Evolutionary conservation across 92 coral and sea anemone species (phyloP), one percentile per base, ranked within the genome.

Genomic region (Metridium senile): DNA sequence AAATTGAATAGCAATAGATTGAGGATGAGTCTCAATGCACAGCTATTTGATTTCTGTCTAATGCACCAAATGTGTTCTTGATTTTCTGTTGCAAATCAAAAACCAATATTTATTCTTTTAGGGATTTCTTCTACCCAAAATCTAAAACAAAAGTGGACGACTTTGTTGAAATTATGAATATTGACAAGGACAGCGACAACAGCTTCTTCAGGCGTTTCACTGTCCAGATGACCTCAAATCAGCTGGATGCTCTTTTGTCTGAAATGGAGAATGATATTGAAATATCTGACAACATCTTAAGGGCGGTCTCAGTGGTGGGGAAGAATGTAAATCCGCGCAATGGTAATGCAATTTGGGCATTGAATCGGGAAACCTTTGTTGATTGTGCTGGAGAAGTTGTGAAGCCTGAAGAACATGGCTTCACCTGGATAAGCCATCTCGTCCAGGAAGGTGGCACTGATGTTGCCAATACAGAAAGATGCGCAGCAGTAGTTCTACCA

Each of bases 341-440:
- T 43, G 53, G 58, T 0, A 64, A 25, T 2, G 76, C 4, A 17
- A 61, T 85, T 47, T 85, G 85, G 89, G 77, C 58, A 17, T 19
- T 79, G 39, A 58, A 85, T 29, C 10, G 46, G 0, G 62, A 73
- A 20, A 35, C 80, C 25, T 61, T 72, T 26, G 78, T 79, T 21
- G 66, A 78, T 79, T 65, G 25, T 28, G 46, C 26, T 1, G 86
- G 76, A 46, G 30, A 72, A 35, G 20, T 76, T 11, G 77, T 71
- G 51, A 2, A 33, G 2, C 39, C 75, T 0, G 32, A 58, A 9
- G 77, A 61, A 29, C 58, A 75, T 58, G 83, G 90, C 2, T 66
- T 86, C 32, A 35, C 26, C 11, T 86, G 90, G 90, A 80, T 80
- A 17, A 63, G 90, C 30, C 32, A 86, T 58, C 82, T 86, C 0